These are phyloP conservation scores for Hyposoter didymator DNA, from an alignment of 2,888 invertebrate species.

Conservation along the genomic window DNA sequence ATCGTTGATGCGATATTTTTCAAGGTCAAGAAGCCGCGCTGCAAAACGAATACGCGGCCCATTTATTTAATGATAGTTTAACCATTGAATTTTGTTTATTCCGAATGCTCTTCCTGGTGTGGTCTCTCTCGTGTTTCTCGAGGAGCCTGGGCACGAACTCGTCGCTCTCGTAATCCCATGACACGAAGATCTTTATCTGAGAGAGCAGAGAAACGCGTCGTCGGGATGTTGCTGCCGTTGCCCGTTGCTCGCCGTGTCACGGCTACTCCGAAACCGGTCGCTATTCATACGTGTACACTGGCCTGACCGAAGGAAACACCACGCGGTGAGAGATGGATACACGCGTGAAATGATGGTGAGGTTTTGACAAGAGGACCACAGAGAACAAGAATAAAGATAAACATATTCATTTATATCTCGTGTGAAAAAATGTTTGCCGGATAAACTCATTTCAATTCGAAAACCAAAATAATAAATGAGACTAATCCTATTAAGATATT, in stretches of 20 bases:
- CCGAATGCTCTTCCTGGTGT: conserved; percentile 3
- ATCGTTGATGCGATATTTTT: no score
- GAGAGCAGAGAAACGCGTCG: conserved; percentile 58
- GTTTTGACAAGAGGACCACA: conserved; percentile 18
- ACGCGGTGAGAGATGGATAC: conserved; percentile 45
- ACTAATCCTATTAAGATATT: neutral
- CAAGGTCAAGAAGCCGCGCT: no score
- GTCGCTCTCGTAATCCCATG: conserved; percentile 67
- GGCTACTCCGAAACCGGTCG: conserved; percentile 55
- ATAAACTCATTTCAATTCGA: neutral
- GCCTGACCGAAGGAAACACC: neutral
- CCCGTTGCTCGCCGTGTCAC: conserved; percentile 47
- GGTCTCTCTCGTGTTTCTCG: conserved; percentile 13
- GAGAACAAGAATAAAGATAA: neutral
- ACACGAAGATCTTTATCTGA: conserved; percentile 67
- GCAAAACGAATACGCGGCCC: no score
- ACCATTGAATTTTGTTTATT: conserved; percentile 6
- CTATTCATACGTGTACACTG: conserved; percentile 23
- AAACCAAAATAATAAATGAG: neutral
- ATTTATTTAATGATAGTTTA: no score
- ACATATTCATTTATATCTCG: neutral
- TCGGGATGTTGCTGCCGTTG: conserved; percentile 56
- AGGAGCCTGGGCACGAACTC: conserved; percentile 51
- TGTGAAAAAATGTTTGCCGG: neutral
- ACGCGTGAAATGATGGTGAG: conserved; percentile 31